Evolutionary conservation across 2,888 invertebrate species (phyloP).

Genomic region (Drosophila yooni): DNA sequence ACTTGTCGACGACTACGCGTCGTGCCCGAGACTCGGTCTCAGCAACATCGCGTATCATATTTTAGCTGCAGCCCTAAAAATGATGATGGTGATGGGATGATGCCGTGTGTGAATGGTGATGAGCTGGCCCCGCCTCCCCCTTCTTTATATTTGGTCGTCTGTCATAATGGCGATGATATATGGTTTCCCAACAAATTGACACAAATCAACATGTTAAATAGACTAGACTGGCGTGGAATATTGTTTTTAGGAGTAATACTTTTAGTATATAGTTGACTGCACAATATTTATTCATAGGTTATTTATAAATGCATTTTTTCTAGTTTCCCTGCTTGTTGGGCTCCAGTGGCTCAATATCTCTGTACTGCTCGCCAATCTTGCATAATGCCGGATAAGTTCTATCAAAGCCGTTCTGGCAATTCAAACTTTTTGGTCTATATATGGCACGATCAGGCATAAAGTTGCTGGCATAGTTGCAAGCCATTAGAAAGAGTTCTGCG

Average conservation of each 20-base stretch:
- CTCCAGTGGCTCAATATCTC: slow-evolving; percentile 37
- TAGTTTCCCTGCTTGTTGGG: slow-evolving; percentile 20
- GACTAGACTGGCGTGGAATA: slow-evolving; percentile 26
- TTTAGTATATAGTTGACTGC: slow-evolving; percentile 1
- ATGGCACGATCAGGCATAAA: slow-evolving; percentile 41
- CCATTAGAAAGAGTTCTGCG: slow-evolving; percentile 49
- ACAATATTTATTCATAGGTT: slow-evolving; percentile 29
- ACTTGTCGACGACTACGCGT: slow-evolving; percentile 68
- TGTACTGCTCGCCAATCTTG: slow-evolving; percentile 54
- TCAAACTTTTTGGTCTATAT: slow-evolving; percentile 45
- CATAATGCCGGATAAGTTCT: slow-evolving; percentile 44
- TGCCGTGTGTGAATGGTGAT: slow-evolving; percentile 36
- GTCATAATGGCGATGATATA: slow-evolving; percentile 72
- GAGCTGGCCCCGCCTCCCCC: slow-evolving; percentile 13
- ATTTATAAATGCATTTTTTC: not conserved
- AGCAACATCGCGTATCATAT: slow-evolving; percentile 75
- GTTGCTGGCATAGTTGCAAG: slow-evolving; percentile 68
- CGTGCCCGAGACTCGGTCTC: slow-evolving; percentile 31
- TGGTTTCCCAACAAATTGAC: slow-evolving; percentile 53
- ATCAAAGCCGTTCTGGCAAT: slow-evolving; percentile 58
- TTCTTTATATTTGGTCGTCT: slow-evolving; percentile 38
- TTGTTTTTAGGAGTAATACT: slow-evolving; percentile 11
- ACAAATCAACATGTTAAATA: slow-evolving; percentile 69
- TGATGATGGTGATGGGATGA: slow-evolving; percentile 43
- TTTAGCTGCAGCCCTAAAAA: slow-evolving; percentile 61